Conservation (phyloP, 2,113 vertebrate genomes). For the Campylomormyrus tamandua region DNA sequence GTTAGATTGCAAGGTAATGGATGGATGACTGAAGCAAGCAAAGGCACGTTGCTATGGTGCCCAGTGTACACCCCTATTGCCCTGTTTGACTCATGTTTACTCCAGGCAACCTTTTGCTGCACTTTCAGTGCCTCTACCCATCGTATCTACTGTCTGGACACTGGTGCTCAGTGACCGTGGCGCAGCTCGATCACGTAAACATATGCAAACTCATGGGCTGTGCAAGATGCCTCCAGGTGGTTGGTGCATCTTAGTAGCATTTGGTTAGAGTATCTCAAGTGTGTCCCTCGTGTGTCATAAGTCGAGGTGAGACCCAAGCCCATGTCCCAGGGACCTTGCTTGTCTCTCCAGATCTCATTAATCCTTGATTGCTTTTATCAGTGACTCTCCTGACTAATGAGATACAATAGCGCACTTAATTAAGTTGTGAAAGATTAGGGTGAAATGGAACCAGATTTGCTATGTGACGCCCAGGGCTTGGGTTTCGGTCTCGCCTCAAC, state of each 20-base stretch:
- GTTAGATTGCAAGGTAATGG: neutral
- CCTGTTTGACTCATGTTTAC: neutral
- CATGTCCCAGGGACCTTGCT: neutral
- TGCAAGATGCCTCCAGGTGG: neutral
- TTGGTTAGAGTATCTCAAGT: neutral
- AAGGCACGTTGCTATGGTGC: neutral
- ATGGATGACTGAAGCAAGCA: neutral
- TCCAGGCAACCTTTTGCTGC: neutral
- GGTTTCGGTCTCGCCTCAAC: neutral
- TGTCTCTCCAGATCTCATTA: slow-evolving; percentile 13
- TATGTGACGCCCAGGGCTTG: neutral
- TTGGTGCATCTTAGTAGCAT: neutral
- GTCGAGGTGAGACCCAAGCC: slow-evolving; percentile 7
- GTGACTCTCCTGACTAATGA: slow-evolving; percentile 6
- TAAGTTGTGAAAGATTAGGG: neutral
- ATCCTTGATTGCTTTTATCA: slow-evolving; percentile 14
- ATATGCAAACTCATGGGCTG: neutral
- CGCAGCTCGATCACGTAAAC: neutral
- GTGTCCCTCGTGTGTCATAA: neutral
- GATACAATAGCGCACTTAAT: slow-evolving; percentile 8
- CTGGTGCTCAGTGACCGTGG: neutral
- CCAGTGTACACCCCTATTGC: neutral
- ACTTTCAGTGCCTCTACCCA: neutral
- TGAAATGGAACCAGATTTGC: neutral
- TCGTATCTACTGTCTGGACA: neutral